Conservation (phyloP, 2,797 vertebrate genomes). For the Helicolenus hilgendorfi region DNA sequence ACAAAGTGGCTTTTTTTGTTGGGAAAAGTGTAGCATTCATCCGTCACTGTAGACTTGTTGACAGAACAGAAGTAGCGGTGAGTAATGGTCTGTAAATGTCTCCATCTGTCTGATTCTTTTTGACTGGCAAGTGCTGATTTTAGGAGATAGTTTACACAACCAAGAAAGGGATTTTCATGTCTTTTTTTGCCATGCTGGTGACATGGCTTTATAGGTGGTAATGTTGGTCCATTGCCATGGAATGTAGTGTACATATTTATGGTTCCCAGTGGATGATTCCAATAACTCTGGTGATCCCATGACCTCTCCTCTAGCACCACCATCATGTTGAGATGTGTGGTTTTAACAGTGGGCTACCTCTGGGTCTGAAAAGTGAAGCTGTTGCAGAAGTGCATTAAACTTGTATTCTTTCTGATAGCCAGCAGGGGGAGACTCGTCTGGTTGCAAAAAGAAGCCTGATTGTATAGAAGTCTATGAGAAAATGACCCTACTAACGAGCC, state of each 20-base stretch:
- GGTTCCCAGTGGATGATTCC: background rate
- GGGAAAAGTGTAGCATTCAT: conserved; percentile 38
- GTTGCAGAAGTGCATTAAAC: too few relatives aligned
- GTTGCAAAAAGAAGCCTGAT: too few relatives aligned
- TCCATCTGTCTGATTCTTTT: conserved; percentile 5
- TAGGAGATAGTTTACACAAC: background rate
- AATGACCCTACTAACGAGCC: too few relatives aligned
- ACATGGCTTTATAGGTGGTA: background rate
- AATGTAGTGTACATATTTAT: background rate
- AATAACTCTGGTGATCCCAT: background rate
- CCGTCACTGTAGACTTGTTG: conserved; percentile 28
- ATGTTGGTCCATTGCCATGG: background rate
- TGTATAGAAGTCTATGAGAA: too few relatives aligned
- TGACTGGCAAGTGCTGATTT: conserved; percentile 4
- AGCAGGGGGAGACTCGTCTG: fast-evolving
- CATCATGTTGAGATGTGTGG: background rate
- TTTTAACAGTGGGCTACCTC: too few relatives aligned
- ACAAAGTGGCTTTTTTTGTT: conserved; percentile 34
- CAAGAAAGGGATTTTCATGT: too few relatives aligned
- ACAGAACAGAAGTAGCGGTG: conserved; percentile 34
- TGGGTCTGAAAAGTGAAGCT: too few relatives aligned
- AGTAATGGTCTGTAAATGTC: conserved; percentile 48
- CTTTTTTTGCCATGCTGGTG: too few relatives aligned
- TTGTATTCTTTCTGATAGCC: too few relatives aligned
- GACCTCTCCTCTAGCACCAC: background rate